phyloP scores from a whole-genome alignment of 92 coral and sea anemone genomes.

The Metridium senile region DNA sequence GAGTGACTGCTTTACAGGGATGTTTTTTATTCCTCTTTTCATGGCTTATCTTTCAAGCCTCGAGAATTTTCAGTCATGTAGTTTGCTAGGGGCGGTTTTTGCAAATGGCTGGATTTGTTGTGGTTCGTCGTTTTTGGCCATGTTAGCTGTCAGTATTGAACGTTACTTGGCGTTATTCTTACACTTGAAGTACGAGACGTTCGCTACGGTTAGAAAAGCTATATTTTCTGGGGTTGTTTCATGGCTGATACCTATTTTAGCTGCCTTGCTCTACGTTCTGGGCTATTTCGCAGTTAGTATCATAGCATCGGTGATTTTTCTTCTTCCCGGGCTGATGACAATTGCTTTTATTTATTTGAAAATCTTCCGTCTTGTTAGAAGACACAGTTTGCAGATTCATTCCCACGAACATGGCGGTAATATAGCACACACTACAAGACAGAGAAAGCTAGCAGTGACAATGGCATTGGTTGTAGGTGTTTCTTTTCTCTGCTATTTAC shows the following conservation, averaged over 20 bases:
- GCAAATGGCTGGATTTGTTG: slow-evolving; percentile 22
- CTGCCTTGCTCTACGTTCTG: neutral
- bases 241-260: neutral
- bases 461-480: slow-evolving; percentile 21
- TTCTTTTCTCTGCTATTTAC: slow-evolving; percentile 23
- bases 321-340: slow-evolving; percentile 13
- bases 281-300: slow-evolving; percentile 1
- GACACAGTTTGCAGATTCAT: slow-evolving; percentile 31
- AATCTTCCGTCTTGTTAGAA: slow-evolving; percentile 22
- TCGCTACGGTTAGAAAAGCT: slow-evolving; percentile 5
- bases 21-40: slow-evolving; percentile 45
- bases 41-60: slow-evolving; percentile 13
- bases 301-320: neutral
- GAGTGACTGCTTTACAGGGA: slow-evolving; percentile 52
- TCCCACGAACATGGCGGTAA: neutral
- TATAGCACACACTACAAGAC: neutral
- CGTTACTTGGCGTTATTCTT: slow-evolving; percentile 28
- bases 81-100: slow-evolving; percentile 5
- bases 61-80: slow-evolving; percentile 1
- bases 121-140: slow-evolving; percentile 21
- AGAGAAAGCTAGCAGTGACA: slow-evolving; percentile 27
- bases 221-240: neutral
- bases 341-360: slow-evolving; percentile 11
- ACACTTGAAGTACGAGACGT: slow-evolving; percentile 12
- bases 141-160: slow-evolving; percentile 29